Conservation (phyloP, 2,888 invertebrate species). For the Sialis fuliginosa region DNA sequence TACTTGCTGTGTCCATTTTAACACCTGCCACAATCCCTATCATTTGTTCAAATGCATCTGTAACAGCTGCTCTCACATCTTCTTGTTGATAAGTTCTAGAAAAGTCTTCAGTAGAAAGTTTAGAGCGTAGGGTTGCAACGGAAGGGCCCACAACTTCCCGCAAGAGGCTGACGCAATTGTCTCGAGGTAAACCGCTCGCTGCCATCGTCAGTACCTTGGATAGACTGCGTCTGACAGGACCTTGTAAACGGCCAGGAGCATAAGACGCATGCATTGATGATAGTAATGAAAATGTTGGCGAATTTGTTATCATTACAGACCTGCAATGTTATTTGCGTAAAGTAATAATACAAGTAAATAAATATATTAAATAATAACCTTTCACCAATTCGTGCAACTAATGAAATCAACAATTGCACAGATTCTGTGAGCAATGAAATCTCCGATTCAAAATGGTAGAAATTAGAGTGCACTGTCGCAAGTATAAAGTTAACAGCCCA, state of each 20-base stretch:
- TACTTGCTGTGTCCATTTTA: constrained; percentile 26
- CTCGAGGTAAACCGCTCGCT: constrained; percentile 19
- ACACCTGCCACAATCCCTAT: constrained; percentile 52
- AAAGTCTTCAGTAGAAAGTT: constrained; percentile 33
- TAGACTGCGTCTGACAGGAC: constrained; percentile 42
- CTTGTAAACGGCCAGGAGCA: constrained; percentile 33
- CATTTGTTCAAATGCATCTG: constrained; percentile 58
- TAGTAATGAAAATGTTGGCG: no score
- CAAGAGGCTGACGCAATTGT: constrained; percentile 18
- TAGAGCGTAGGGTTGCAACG: constrained; percentile 31
- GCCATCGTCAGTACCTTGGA: constrained; percentile 55
- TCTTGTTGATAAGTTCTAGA: constrained; percentile 37
- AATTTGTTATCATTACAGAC: no score
- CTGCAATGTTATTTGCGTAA: no score
- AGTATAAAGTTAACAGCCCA: constrained; percentile 46
- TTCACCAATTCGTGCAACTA: constrained; percentile 6
- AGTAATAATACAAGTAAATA: no score
- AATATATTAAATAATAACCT: constrained; percentile 2
- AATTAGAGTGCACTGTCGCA: constrained; percentile 42
- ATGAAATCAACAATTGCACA: constrained; percentile 33
- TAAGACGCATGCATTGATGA: constrained; percentile 26
- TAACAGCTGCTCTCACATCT: constrained; percentile 44
- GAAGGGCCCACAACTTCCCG: constrained; percentile 26
- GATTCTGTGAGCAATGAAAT: constrained; percentile 41
- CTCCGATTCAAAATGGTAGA: constrained; percentile 42